Conservation (phyloP, 2,797 vertebrate species). For the Hemibagrus guttatus region DNA sequence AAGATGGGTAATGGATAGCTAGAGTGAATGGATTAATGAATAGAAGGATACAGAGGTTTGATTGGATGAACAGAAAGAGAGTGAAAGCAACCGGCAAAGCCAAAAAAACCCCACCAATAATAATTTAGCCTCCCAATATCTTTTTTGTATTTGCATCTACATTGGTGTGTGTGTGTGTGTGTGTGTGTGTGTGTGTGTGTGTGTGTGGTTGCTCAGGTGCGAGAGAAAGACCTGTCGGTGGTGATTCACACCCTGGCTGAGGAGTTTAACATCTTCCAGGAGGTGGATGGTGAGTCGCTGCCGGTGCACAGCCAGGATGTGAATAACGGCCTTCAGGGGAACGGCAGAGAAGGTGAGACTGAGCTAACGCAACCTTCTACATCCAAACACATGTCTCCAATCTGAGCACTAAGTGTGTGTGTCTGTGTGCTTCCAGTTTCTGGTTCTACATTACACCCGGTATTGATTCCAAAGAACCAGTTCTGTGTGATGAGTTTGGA, state of each 20-base stretch:
- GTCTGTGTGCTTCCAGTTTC: slow-evolving; percentile 67
- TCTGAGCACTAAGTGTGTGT: neutral
- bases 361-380: neutral
- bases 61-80: neutral
- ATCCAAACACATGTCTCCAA: neutral
- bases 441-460: slow-evolving; percentile 85
- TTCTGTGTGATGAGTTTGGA: slow-evolving; percentile 95
- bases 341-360: slow-evolving; percentile 77
- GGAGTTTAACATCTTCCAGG: slow-evolving; percentile 90
- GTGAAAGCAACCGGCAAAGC: neutral
- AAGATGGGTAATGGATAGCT: too few species aligned
- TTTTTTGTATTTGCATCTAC: neutral
- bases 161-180: neutral
- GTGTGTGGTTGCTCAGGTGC: slow-evolving; percentile 74
- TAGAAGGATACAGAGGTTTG: neutral
- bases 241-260: slow-evolving; percentile 87
- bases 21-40: neutral
- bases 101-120: neutral
- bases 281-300: slow-evolving; percentile 85
- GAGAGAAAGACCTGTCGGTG: slow-evolving; percentile 88
- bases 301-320: slow-evolving; percentile 75
- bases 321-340: slow-evolving; percentile 81
- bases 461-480: slow-evolving; percentile 90
- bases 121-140: neutral
- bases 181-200: neutral